Base-by-base conservation (phyloP, 2,797 vertebrate genomes). In the Gambusia yucatana region DNA sequence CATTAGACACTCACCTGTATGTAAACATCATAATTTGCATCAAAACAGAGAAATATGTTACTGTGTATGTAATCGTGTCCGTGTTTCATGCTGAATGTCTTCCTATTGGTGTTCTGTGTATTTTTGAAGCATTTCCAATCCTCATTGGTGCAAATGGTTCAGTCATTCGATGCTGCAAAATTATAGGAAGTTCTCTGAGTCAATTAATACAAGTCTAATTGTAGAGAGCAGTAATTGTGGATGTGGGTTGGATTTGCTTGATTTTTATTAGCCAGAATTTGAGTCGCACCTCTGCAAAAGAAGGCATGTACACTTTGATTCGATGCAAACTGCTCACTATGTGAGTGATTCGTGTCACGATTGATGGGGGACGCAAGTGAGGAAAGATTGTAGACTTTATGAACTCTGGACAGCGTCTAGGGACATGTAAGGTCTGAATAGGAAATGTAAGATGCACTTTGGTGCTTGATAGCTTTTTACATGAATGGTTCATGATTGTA, bases 61-160 rank as follows among this genome's bases (percentile, higher is more conserved):
- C 81, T 82, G 85, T 89, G 82, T 91, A 85, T 89, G 83, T 94
- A 91, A 84, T 87, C 79, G 89, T 94, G 71, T 93, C 41, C 82
- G 81, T 88, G 87, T 93, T 85, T 84, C 87, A 88, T 83, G 83
- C 86, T 92, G 82, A 94, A 94, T 93, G 93, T 94, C 84, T 92
- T 92, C 87, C 88, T 90, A 13, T 80, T 85, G 76, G 57, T 82
- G 83, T 88, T 88, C 30, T 86, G 9, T 84, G 81, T 88, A 76
- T 75, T 86, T 50, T 84, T 76, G 65, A 87, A 81, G 71, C 82
- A 82, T 87, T 79, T 87, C 13, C 75, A 84, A 84, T 61, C 25
- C 55, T 81, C 73, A 50, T 17, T 72, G 57, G 77, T 77, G 22
- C 6, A 30, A 70, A 39, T 43, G 52, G 75, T 67, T 47, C 72